Base-by-base conservation (phyloP, 2,113 vertebrate species). In the Phocoena phocoena region DNA sequence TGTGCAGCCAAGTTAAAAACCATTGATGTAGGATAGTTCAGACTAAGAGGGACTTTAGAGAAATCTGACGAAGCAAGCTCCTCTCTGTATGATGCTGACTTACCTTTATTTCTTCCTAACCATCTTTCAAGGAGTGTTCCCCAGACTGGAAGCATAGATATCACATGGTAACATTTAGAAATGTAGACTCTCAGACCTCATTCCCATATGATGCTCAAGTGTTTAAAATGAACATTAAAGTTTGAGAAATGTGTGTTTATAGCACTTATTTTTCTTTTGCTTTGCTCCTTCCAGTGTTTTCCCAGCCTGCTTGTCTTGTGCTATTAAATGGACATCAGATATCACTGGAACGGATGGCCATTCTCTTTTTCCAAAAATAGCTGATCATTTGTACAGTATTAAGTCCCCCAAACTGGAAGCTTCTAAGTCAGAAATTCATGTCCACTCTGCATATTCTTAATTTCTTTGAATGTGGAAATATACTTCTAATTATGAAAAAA, bases 401-500 rank as follows among this genome's bases (percentile, higher is more conserved):
- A 67, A 83, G 12, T 84, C 1, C 1, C 13, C 17, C 36, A 85
- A 53, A 55, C 28, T 93, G 6, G 65, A 76, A 44, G 9, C 7
- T 93, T 85, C 21, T 68, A 85, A n/a, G 36, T 86, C 31, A 86
- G 33, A 92, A 95, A 83, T 44, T 74, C 15, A 31, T 91, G 8
- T 44, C 17, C 10, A 85, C 5, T 55, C 1, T 65, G 5, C 3
- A 67, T 1, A 80, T 73, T 88, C 41, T 82, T 38, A 93, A 5
- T 93, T 88, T 81, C 65, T 80, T 80, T 87, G 47, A 80, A 55
- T 88, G 65, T 41, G 25, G 44, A 95, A 92, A 83, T 70, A 12
- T 74, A 67, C 15, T 95, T 95, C n/a, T 79, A 93, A 71, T 82
- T 81, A 85, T 67, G 9, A 62, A 90, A 91, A 53, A 53, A 53